phyloP scores from a whole-genome alignment of 2,888 invertebrate species.

The Drosophila macrospina region DNA sequence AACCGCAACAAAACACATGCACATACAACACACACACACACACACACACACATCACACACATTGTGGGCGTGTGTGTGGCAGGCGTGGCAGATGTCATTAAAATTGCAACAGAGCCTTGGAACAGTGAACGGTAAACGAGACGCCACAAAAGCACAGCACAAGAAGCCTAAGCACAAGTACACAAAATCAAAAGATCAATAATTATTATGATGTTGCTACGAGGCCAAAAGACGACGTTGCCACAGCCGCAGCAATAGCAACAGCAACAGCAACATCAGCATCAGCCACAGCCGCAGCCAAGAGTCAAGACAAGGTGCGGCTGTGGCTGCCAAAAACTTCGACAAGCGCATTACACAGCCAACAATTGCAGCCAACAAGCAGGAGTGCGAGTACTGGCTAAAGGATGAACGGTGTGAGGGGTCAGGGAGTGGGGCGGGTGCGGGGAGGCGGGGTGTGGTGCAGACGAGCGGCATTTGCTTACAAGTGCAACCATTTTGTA shows the following conservation, averaged over 20 bases:
- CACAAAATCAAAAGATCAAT: conserved; percentile 82
- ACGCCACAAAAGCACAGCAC: not conserved
- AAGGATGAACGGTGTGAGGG: too few species aligned
- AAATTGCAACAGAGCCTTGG: conserved; percentile 73
- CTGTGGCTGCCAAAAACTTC: conserved; percentile 74
- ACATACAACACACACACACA: conserved; percentile 31
- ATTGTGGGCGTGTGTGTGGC: conserved; percentile 25
- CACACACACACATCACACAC: conserved; percentile 21
- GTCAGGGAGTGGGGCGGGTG: not conserved
- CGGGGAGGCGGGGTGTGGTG: conserved; percentile 10
- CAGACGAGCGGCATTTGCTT: conserved; percentile 62
- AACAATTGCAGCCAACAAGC: conserved; percentile 65
- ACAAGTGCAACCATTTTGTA: conserved; percentile 84
- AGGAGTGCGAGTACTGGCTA: not conserved
- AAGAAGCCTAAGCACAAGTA: conserved; percentile 24
- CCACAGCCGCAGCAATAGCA: conserved; percentile 40
- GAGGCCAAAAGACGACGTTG: conserved; percentile 55
- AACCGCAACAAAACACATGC: conserved; percentile 61
- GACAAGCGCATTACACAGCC: conserved; percentile 77
- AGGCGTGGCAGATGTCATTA: conserved; percentile 72
- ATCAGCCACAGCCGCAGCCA: conserved; percentile 59
- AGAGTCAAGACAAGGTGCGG: conserved; percentile 74
- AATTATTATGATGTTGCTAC: conserved; percentile 76
- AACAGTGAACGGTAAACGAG: conserved; percentile 43
- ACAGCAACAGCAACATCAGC: conserved; percentile 6